Conservation (phyloP, 2,113 vertebrate species). For the Barnardius zonarius region DNA sequence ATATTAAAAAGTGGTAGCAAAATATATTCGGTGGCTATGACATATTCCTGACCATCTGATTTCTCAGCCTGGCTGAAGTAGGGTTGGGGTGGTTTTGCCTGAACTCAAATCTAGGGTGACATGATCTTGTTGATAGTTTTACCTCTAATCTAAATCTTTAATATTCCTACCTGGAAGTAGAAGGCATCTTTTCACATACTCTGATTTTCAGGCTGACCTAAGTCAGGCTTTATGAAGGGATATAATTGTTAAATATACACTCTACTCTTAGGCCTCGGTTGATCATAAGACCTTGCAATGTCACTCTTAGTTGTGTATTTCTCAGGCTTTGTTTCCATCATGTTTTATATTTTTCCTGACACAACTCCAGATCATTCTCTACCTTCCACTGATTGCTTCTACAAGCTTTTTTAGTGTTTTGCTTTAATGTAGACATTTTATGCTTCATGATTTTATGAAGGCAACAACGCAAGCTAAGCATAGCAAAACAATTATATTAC, state of each 20-base stretch:
- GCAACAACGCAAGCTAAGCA: neutral
- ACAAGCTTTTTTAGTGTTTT: neutral
- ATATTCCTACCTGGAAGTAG: neutral
- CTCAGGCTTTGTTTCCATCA: neutral
- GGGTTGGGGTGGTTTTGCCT: neutral
- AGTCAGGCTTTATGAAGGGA: neutral
- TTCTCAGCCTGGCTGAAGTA: neutral
- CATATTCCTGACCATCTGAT: neutral
- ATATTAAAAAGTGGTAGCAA: constrained; percentile 39
- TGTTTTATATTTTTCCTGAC: neutral
- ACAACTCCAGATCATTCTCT: neutral
- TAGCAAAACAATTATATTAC: neutral
- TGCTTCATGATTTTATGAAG: neutral
- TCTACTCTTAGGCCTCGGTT: neutral
- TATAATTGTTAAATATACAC: neutral
- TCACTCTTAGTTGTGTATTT: neutral
- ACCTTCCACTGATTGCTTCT: neutral
- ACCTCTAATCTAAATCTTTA: neutral
- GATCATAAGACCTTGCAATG: neutral
- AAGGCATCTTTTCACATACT: neutral
- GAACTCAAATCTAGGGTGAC: neutral
- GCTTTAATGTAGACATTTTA: neutral
- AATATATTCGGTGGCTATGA: neutral
- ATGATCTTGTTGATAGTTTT: neutral
- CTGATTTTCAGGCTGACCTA: neutral